A percentile compares a stretch with the other conserved stretches of the same genome.
Evolutionary conservation across 2,888 invertebrate species (phyloP).

Genomic region (Hermaeophaga mercurialis): DNA sequence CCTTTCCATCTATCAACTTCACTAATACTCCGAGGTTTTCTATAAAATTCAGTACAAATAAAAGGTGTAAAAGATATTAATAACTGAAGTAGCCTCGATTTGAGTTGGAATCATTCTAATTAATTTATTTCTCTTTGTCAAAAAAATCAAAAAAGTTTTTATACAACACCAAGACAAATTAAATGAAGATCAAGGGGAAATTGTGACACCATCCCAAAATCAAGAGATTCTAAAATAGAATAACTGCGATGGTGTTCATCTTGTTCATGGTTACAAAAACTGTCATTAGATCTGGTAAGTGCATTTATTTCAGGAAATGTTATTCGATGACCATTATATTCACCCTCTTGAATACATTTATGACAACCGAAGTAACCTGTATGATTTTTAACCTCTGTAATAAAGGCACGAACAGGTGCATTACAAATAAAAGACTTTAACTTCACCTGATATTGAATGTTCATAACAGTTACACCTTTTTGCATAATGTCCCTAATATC

Average conservation of each 20-base stretch:
- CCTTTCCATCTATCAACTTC: neutral
- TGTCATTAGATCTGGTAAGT: neutral
- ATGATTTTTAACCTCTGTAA: neutral
- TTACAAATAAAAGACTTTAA: neutral
- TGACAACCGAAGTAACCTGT: neutral
- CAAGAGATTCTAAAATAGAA: too few relatives aligned
- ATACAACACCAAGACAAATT: neutral
- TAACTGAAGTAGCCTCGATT: neutral
- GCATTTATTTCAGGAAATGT: neutral
- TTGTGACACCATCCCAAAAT: neutral
- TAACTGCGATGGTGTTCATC: neutral
- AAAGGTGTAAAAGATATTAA: neutral
- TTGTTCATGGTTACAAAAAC: neutral
- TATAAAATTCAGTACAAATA: neutral
- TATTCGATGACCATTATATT: neutral
- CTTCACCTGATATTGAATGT: neutral
- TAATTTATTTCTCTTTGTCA: too few relatives aligned
- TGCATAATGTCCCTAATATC: neutral
- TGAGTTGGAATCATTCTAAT: too few relatives aligned
- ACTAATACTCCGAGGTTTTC: neutral
- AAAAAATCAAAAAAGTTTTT: too few relatives aligned
- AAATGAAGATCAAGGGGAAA: neutral
- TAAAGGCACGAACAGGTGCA: neutral
- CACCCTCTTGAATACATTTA: neutral
- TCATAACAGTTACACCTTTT: neutral